Conservation (phyloP, 2,888 invertebrate species). For the Ernsta delagoae region DNA sequence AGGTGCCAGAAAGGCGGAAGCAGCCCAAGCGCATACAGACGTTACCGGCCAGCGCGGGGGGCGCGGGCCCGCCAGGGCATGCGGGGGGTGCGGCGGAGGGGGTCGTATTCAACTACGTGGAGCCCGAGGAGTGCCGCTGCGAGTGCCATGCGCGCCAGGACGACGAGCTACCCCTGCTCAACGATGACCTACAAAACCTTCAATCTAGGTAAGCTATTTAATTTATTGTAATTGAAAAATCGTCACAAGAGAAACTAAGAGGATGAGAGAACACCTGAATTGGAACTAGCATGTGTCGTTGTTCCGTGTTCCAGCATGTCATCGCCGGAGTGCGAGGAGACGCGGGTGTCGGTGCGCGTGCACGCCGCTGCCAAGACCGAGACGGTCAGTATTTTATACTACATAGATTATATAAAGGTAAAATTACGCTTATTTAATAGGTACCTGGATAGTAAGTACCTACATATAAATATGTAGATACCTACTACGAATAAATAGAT, state of each 20-base stretch:
- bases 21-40: constrained; percentile 93
- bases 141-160: constrained; percentile 90
- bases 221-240: not conserved
- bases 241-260: not conserved
- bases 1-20: constrained; percentile 92
- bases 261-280: not conserved
- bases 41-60: constrained; percentile 83
- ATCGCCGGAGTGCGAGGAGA: constrained; percentile 84
- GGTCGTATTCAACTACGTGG: constrained; percentile 89
- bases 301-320: constrained; percentile 58
- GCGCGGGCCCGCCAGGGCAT: too few relatives aligned
- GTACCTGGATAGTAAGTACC: too few relatives aligned
- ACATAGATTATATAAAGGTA: not conserved
- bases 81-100: constrained; percentile 42
- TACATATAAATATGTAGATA: too few relatives aligned
- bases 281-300: too few relatives aligned
- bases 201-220: not conserved
- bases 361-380: constrained; percentile 81
- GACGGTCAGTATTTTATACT: not conserved
- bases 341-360: constrained; percentile 59
- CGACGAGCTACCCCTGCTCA: constrained; percentile 62
- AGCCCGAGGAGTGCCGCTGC: constrained; percentile 94
- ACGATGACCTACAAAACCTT: constrained; percentile 44
- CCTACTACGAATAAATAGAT: too few relatives aligned
- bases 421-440: too few relatives aligned